These are phyloP conservation scores for Abrostola triplasia DNA, from an alignment of 2,888 invertebrate genomes.

Conservation along the genomic window DNA sequence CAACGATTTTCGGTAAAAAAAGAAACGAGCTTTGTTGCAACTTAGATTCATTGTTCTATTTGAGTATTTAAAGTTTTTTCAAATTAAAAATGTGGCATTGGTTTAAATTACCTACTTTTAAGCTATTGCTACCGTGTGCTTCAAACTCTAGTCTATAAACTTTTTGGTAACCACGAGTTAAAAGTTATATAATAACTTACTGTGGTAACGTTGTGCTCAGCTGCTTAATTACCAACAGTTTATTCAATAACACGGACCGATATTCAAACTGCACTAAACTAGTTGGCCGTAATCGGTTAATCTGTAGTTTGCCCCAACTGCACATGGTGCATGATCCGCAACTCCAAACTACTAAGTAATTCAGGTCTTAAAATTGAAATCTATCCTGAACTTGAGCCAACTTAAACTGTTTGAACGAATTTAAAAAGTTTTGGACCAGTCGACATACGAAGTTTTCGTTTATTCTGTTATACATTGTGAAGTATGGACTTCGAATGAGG, in stretches of 20 bases:
- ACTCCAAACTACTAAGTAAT: slow-evolving; percentile 56
- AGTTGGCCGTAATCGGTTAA: slow-evolving; percentile 59
- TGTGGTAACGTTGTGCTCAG: neutral
- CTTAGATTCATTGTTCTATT: too few relatives aligned
- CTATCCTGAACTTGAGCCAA: slow-evolving; percentile 51
- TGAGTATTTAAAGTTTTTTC: too few relatives aligned
- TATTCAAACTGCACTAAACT: slow-evolving; percentile 54
- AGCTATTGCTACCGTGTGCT: too few relatives aligned
- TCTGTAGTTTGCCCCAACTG: slow-evolving; percentile 52
- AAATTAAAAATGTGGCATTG: too few relatives aligned
- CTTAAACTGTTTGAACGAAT: slow-evolving; percentile 52
- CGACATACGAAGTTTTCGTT: slow-evolving; percentile 45
- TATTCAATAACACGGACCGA: slow-evolving; percentile 20
- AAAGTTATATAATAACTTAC: too few relatives aligned
- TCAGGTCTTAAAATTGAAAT: slow-evolving; percentile 66
- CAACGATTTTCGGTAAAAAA: too few relatives aligned
- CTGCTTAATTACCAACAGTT: slow-evolving; percentile 9
- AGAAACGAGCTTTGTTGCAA: too few relatives aligned
- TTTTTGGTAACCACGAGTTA: too few relatives aligned
- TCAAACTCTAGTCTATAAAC: too few relatives aligned
- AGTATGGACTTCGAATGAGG: slow-evolving; percentile 28
- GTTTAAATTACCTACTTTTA: too few relatives aligned
- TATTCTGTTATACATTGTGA: slow-evolving; percentile 40
- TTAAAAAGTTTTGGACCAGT: slow-evolving; percentile 54
- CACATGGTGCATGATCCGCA: slow-evolving; percentile 55